These are phyloP conservation scores for Anser cygnoides DNA, from an alignment of 2,113 vertebrate genomes.

Conservation along the genomic window DNA sequence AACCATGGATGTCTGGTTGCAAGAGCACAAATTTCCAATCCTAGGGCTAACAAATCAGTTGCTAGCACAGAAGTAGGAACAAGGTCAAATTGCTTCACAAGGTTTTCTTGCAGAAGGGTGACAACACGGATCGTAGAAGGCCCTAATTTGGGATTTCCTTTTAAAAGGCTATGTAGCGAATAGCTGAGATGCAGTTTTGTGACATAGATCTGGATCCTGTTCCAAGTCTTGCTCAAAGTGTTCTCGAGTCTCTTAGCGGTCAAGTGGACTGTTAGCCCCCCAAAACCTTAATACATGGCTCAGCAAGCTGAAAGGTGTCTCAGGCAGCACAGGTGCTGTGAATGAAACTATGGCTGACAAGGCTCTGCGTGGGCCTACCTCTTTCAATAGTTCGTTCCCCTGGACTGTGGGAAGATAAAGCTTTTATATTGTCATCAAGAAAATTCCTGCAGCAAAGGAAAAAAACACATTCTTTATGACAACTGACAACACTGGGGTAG, in stretches of 20 bases:
- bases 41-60: conserved; percentile 29
- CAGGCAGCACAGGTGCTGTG: background rate
- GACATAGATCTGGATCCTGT: background rate
- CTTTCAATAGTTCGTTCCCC: background rate
- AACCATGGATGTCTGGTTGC: conserved; percentile 53
- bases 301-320: background rate
- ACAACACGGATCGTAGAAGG: conserved; percentile 4
- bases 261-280: background rate
- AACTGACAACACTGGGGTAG: background rate
- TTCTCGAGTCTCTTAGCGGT: background rate
- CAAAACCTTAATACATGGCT: background rate
- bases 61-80: conserved; percentile 28
- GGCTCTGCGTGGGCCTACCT: background rate
- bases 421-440: background rate
- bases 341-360: background rate
- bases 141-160: conserved; percentile 60
- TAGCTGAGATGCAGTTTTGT: background rate
- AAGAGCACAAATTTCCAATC: conserved; percentile 46
- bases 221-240: background rate
- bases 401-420: background rate
- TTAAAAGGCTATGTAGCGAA: background rate
- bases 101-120: conserved; percentile 20
- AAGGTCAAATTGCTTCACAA: conserved; percentile 38
- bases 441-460: background rate
- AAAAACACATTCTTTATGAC: background rate